Evolutionary conservation across 2,888 invertebrate species (phyloP), one percentile per base, ranked within the genome.

Genomic region (Acrobeloides nanus): DNA sequence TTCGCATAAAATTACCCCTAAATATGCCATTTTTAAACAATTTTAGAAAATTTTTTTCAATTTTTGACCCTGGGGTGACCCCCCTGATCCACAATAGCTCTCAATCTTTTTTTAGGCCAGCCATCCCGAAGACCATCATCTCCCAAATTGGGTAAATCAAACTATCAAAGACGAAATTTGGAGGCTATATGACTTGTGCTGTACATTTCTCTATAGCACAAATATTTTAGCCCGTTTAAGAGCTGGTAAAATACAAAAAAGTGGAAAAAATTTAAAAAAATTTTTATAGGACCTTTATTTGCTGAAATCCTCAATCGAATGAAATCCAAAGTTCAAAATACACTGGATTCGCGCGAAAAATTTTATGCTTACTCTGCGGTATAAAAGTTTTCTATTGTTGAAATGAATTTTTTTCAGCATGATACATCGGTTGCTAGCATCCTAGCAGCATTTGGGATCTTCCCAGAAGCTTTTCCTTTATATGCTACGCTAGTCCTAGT

Each of bases 301-400:
- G 48, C 50, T 21, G 71, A 68, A 20, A 62, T 72, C 8, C 40
- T 65, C 33, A 50, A 55, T 24, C 48, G 69, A 44, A 64, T 72
- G 46, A 47, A 48, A 17, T 49, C 41, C 8, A 63, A 65, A 33
- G 44, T 17, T 1, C 38, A 53, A 15, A 62, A 61, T 2, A 25
- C 35, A 4, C 21, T 64, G 34, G 60, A 62, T 26, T 31, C 39
- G 1, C 47, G 62, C 15, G 47, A 56, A 33, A 70, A 66, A 46
- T 54, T 65, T 23, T 68, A 55, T 41, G 69, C 63, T 12, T 72
- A 70, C 35, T 72, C 71, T 0, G 71, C 68, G 24, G n/a, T n/a
- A n/a, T 66, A 66, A 42, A 35, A 51, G 48, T 35, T 20, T 12
- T n/a, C 18, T 26, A 5, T 15, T 27, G 3, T 20, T 43, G 12